These are phyloP conservation scores for Glyptemys insculpta DNA, from an alignment of 2,797 vertebrate species.

Conservation along the genomic window DNA sequence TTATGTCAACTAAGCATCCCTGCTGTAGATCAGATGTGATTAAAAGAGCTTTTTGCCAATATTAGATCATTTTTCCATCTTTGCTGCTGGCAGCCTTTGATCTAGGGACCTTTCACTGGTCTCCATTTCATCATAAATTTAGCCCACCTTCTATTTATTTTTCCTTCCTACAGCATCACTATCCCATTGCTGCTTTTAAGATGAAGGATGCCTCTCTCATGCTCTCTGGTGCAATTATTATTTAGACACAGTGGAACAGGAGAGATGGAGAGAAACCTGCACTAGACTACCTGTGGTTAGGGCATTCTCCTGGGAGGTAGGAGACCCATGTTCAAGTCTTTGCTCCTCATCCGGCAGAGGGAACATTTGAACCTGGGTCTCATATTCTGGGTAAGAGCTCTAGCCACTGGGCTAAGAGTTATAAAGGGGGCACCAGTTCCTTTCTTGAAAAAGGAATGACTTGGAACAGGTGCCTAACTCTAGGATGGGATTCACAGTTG, in stretches of 20 bases:
- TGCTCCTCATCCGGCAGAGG: neutral
- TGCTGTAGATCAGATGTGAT: neutral
- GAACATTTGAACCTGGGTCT: neutral
- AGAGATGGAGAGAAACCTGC: no score
- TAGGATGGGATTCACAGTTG: neutral
- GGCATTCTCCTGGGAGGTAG: neutral
- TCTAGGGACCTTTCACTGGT: neutral
- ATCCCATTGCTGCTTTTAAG: neutral
- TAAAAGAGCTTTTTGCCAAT: neutral
- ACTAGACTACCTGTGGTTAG: neutral
- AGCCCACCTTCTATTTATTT: neutral
- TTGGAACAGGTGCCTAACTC: neutral
- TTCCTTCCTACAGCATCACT: neutral
- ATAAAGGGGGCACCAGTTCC: neutral
- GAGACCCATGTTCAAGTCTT: neutral
- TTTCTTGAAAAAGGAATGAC: neutral
- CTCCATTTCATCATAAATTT: neutral
- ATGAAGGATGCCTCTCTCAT: neutral
- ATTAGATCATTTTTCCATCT: neutral
- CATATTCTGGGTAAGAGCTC: neutral
- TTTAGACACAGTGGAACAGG: no score
- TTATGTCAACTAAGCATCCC: neutral
- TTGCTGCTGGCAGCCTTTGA: neutral
- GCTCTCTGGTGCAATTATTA: neutral
- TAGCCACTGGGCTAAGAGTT: neutral